These are phyloP conservation scores for Strix aluco DNA, from an alignment of 2,113 vertebrate genomes.

Conservation along the genomic window DNA sequence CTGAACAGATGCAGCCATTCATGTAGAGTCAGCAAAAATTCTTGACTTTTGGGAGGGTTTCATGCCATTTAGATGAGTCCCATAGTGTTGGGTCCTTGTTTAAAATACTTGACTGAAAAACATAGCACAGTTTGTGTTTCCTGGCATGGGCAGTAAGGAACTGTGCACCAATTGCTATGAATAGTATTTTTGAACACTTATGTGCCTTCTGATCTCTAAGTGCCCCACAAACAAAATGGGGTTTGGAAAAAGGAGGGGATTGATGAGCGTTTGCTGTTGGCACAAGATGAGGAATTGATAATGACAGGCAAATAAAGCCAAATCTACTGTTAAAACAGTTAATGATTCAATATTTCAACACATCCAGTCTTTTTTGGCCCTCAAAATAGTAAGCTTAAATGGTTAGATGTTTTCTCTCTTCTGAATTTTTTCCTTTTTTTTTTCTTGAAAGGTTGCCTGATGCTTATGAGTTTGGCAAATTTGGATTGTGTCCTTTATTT, in stretches of 20 bases:
- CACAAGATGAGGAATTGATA: background rate
- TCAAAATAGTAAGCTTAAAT: background rate
- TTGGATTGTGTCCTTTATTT: background rate
- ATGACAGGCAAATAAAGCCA: background rate
- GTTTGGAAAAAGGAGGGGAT: background rate
- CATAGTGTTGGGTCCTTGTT: background rate
- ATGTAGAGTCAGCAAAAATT: background rate
- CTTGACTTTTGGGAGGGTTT: background rate
- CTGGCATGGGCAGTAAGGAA: background rate
- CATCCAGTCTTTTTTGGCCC: background rate
- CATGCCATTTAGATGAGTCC: fast-evolving
- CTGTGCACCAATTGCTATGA: background rate
- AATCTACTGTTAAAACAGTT: background rate
- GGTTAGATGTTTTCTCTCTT: no score
- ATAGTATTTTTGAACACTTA: background rate
- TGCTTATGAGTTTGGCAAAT: background rate
- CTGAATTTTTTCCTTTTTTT: background rate
- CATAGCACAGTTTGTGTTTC: background rate
- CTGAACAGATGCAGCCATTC: background rate
- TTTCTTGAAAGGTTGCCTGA: background rate
- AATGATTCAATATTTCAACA: background rate
- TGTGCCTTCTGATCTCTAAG: background rate
- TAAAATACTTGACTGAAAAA: fast-evolving
- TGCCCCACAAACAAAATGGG: background rate
- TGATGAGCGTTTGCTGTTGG: background rate